Percentiles rank a stretch among this genome's conserved stretches.
These are phyloP conservation scores for Caenorhabditis angaria DNA, from an alignment of 2,888 invertebrate genomes.

Conservation along the genomic window DNA sequence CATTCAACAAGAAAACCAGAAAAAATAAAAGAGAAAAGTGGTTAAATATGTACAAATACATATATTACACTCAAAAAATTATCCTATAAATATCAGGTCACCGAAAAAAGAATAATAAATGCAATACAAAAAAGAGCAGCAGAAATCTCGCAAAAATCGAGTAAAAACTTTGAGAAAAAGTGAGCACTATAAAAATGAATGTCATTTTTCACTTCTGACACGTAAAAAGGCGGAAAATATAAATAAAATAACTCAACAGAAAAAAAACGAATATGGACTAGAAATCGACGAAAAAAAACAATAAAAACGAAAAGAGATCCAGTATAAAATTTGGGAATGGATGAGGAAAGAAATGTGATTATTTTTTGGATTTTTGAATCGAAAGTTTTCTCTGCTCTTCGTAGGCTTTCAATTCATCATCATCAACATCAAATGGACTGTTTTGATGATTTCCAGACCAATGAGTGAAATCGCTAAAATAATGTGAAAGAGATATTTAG, in stretches of 20 bases:
- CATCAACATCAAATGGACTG: slow-evolving; percentile 22
- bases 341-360: slow-evolving; percentile 5
- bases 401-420: slow-evolving; percentile 53
- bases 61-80: background rate
- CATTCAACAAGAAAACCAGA: background rate
- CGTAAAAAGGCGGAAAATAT: background rate
- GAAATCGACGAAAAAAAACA: background rate
- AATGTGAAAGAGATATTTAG: background rate
- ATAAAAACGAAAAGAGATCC: background rate
- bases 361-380: slow-evolving; percentile 34
- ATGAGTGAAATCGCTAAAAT: slow-evolving; percentile 39
- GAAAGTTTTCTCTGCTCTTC: slow-evolving; percentile 49
- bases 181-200: slow-evolving; percentile 22
- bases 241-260: background rate
- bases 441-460: slow-evolving; percentile 12
- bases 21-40: background rate
- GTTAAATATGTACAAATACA: background rate
- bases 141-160: no score
- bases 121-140: background rate
- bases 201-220: slow-evolving; percentile 23
- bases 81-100: background rate
- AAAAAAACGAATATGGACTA: background rate
- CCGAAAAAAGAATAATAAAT: background rate
- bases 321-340: background rate
- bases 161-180: no score